phyloP scores from a whole-genome alignment of 2,797 vertebrate species.

The Buphagus erythrorhynchus region DNA sequence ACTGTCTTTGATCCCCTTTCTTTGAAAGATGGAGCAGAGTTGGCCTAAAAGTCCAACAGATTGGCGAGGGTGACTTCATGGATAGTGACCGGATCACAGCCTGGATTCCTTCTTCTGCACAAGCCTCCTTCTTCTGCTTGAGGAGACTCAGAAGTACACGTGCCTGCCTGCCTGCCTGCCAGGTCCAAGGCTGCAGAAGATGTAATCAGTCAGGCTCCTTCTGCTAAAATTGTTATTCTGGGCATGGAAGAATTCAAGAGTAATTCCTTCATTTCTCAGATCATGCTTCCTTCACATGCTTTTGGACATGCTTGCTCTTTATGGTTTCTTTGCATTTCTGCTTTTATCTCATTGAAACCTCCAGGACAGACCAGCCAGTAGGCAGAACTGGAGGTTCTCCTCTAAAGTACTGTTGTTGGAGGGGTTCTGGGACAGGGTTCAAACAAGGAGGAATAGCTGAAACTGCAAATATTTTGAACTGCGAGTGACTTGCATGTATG shows the following conservation, averaged over 20 bases:
- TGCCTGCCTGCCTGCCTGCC: neutral
- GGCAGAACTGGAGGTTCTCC: neutral
- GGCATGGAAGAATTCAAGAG: neutral
- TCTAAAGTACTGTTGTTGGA: neutral
- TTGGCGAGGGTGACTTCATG: neutral
- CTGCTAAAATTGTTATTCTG: neutral
- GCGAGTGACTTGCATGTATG: accelerated
- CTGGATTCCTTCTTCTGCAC: neutral
- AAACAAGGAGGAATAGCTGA: neutral
- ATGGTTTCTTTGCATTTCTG: neutral
- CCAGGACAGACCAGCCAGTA: neutral
- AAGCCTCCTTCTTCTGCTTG: neutral
- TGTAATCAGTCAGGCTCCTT: neutral
- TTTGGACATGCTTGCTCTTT: neutral
- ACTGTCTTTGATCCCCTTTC: neutral
- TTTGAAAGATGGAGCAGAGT: neutral
- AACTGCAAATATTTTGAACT: neutral
- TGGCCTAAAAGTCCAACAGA: neutral
- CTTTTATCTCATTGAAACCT: neutral
- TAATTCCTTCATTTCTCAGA: neutral
- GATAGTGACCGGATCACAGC: neutral
- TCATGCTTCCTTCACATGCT: neutral
- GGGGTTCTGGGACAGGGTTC: neutral
- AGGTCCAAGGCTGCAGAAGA: neutral
- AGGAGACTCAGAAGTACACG: neutral